phyloP scores from a whole-genome alignment of 1,140 invertebrate genomes.

The Drosophila ambigua region DNA sequence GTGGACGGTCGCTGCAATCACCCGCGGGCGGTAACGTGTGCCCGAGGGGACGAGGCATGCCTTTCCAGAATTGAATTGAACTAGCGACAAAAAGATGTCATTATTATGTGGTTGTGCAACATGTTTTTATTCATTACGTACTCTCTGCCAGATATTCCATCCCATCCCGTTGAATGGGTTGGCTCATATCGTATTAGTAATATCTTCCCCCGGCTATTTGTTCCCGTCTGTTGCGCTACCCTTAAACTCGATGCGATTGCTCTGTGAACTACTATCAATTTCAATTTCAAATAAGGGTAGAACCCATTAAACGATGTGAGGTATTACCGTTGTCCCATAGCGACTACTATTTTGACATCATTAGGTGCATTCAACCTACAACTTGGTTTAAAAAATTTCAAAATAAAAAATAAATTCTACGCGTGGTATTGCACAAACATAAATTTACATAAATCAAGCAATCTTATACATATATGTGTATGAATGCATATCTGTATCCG shows the following conservation, averaged over 20 bases:
- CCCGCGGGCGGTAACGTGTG: constrained; percentile 51
- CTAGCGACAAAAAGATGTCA: constrained; percentile 73
- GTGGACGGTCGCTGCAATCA: constrained; percentile 38
- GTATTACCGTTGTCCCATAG: constrained; percentile 1
- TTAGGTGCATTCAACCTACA: no score
- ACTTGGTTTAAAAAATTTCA: no score
- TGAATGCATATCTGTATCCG: no score
- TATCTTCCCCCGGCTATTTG: constrained; percentile 35
- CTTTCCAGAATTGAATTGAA: constrained; percentile 17
- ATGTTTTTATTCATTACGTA: constrained; percentile 71
- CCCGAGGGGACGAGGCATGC: constrained; percentile 15
- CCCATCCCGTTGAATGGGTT: constrained; percentile 21
- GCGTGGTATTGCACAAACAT: no score
- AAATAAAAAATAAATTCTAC: no score
- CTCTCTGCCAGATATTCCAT: constrained; percentile 37
- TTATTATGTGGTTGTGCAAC: constrained; percentile 78
- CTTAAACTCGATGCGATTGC: constrained; percentile 42
- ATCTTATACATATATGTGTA: no score
- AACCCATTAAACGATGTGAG: neutral
- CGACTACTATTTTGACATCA: neutral
- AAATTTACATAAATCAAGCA: no score
- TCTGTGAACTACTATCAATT: constrained; percentile 10
- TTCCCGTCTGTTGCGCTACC: constrained; percentile 44
- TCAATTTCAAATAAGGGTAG: constrained; percentile 26
- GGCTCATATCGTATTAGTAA: constrained; percentile 44